Evolutionary conservation across 2,888 invertebrate genomes (phyloP).

Genomic region (Agonopterix alstromeriana): DNA sequence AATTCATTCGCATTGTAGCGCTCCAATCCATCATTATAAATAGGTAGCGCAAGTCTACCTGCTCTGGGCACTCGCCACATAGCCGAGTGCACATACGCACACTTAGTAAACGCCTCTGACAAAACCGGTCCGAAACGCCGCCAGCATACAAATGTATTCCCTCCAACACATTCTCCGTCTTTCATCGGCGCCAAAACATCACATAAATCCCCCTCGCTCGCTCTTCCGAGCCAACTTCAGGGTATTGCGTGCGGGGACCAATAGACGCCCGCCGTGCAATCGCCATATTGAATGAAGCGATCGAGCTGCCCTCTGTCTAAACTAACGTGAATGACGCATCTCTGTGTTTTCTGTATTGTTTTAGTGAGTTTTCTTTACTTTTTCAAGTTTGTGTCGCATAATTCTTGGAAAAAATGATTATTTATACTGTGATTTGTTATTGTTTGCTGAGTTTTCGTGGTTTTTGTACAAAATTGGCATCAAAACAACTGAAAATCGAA

Average conservation of each 20-base stretch:
- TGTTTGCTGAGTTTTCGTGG: conserved; percentile 18
- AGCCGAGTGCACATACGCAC: conserved; percentile 58
- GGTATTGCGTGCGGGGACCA: conserved; percentile 43
- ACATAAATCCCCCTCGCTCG: conserved; percentile 70
- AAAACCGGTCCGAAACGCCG: conserved; percentile 63
- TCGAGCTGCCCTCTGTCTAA: conserved; percentile 54
- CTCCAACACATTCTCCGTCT: conserved; percentile 66
- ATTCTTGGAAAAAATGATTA: conserved; percentile 39
- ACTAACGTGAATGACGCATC: conserved; percentile 44
- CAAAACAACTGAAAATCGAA: conserved; percentile 27
- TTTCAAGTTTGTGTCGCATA: conserved; percentile 28
- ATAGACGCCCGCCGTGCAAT: conserved; percentile 46
- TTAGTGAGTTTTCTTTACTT: conserved; percentile 52
- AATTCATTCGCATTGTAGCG: conserved; percentile 29
- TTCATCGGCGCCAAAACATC: conserved; percentile 67
- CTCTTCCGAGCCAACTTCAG: conserved; percentile 60
- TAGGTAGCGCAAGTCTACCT: conserved; percentile 57
- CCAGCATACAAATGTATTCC: conserved; percentile 67
- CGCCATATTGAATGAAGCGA: conserved; percentile 67
- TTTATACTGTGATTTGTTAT: conserved; percentile 28
- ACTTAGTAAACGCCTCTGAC: conserved; percentile 68
- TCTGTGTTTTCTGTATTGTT: conserved; percentile 53
- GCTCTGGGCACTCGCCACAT: conserved; percentile 55
- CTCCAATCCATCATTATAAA: conserved; percentile 56
- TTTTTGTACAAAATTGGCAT: conserved; percentile 28